phyloP scores from a whole-genome alignment of 37 sponge, comb jelly and placozoan genomes.

The Aplysina aerophoba region DNA sequence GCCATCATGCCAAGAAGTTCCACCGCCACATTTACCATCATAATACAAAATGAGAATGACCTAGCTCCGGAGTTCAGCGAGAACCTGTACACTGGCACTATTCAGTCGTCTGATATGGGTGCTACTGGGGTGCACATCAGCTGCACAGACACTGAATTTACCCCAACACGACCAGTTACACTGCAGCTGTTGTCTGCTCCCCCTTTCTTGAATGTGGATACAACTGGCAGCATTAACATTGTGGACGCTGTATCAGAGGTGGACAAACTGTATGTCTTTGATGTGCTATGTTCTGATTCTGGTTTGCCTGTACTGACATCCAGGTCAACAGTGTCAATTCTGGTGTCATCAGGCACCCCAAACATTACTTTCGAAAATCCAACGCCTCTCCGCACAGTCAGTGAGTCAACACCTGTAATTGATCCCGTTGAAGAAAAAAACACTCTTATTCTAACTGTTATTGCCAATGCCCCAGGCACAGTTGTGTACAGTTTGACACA shows the following conservation, averaged over 20 bases:
- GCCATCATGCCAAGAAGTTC: neutral
- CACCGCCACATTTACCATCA: constrained; percentile 15
- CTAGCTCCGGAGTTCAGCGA: constrained; percentile 43
- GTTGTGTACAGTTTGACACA: constrained; percentile 42
- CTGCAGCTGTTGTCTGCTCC: constrained; percentile 29
- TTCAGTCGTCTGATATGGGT: neutral
- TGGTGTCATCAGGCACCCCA: neutral
- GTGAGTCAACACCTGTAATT: constrained; percentile 10
- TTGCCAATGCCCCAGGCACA: neutral
- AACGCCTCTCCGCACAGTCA: constrained; percentile 19
- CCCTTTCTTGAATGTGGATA: constrained; percentile 23
- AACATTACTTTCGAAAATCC: constrained; percentile 49
- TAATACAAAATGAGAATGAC: constrained; percentile 59
- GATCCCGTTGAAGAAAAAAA: neutral
- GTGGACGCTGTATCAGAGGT: constrained; percentile 1
- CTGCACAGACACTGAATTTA: constrained; percentile 59
- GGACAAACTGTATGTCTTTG: constrained; percentile 27
- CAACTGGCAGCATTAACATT: constrained; percentile 1
- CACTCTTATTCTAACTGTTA: constrained; percentile 31
- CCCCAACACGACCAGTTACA: constrained; percentile 32
- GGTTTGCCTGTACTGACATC: constrained; percentile 28
- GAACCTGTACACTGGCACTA: constrained; percentile 21
- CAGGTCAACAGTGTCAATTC: constrained; percentile 45
- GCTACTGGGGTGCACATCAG: neutral
- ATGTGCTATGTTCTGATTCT: constrained; percentile 46